Conservation (phyloP, 2,797 vertebrate genomes). For the Neopelma chrysocephalum region DNA sequence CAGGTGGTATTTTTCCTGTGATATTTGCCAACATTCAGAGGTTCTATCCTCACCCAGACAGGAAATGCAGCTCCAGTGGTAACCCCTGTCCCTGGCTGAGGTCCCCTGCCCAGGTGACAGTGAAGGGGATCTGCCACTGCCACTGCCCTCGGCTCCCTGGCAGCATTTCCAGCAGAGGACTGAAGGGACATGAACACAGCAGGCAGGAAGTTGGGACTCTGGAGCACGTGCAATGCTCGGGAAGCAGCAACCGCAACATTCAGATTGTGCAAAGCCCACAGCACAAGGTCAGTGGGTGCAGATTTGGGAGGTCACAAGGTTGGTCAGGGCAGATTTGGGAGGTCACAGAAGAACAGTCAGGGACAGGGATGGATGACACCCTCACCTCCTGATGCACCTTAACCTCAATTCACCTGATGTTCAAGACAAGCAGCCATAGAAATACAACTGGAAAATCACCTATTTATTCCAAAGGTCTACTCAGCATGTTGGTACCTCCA, state of each 20-base stretch:
- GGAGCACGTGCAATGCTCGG: accelerated
- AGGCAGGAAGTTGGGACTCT: neutral
- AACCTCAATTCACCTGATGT: neutral
- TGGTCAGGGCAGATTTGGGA: neutral
- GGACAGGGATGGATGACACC: neutral
- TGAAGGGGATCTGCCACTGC: neutral
- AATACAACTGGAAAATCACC: neutral
- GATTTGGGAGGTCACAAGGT: neutral
- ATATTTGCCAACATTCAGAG: neutral
- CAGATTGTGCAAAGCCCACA: neutral
- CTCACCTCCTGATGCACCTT: neutral
- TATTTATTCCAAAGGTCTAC: neutral
- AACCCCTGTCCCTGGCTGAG: neutral
- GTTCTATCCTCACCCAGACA: neutral
- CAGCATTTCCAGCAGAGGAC: neutral
- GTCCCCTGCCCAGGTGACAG: neutral
- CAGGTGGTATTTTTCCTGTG: neutral
- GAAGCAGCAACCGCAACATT: neutral
- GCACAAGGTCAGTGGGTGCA: accelerated
- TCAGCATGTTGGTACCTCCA: neutral
- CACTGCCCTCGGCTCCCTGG: neutral
- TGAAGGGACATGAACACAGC: neutral
- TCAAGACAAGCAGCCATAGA: neutral
- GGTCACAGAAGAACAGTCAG: neutral
- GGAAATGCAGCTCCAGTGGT: neutral